phyloP scores from a whole-genome alignment of 2,888 invertebrate genomes.

The Xanthia icteritia region DNA sequence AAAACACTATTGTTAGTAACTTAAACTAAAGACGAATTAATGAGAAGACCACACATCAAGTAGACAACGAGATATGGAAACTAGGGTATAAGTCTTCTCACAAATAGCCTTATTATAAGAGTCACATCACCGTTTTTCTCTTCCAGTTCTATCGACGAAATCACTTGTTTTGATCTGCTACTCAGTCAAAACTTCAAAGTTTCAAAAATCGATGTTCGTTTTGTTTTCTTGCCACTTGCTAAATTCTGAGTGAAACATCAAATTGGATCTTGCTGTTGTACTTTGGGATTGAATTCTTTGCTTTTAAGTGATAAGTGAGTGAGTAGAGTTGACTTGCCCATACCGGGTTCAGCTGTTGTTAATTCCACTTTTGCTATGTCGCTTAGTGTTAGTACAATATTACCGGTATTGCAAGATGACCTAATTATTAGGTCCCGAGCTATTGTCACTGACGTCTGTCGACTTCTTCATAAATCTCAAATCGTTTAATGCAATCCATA shows the following conservation, averaged over 20 bases:
- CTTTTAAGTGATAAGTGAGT: constrained; percentile 36
- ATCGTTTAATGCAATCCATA: no score
- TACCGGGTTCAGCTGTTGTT: constrained; percentile 55
- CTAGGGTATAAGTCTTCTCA: no score
- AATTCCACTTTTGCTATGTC: constrained; percentile 33
- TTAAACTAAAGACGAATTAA: no score
- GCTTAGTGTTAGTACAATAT: constrained; percentile 11
- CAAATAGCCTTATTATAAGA: no score
- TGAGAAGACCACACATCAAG: no score
- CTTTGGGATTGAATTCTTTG: constrained; percentile 31
- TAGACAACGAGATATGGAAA: no score
- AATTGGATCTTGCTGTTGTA: constrained; percentile 53
- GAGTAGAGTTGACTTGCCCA: constrained; percentile 64
- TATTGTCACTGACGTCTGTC: not conserved
- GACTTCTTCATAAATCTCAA: no score
- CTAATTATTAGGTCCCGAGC: no score
- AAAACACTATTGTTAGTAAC: no score
- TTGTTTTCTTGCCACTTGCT: constrained; percentile 35
- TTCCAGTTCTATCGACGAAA: constrained; percentile 6
- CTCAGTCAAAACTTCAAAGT: constrained; percentile 9
- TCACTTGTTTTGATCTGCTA: not conserved
- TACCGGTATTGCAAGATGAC: no score
- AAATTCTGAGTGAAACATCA: constrained; percentile 41
- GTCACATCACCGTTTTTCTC: not conserved
- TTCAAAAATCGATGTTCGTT: constrained; percentile 11